Conservation (phyloP, 2,113 vertebrate species). For the Heterotilapia buettikoferi region DNA sequence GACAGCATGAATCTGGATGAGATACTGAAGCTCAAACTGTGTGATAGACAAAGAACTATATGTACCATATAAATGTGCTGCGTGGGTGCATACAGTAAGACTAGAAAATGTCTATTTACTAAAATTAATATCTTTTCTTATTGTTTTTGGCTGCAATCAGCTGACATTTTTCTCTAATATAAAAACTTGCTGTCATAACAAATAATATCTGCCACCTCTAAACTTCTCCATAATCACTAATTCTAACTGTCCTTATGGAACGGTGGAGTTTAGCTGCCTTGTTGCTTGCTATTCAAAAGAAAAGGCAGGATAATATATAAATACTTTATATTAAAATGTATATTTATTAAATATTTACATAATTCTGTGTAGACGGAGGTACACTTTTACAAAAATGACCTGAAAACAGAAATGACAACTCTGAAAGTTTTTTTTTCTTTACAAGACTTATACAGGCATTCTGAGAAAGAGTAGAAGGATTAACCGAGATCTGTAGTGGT, state of each 20-base stretch:
- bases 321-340: background rate
- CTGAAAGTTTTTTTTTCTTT: background rate
- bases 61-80: background rate
- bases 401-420: background rate
- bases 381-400: background rate
- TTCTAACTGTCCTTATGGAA: background rate
- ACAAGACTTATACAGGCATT: background rate
- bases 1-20: background rate
- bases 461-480: background rate
- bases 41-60: background rate
- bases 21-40: background rate
- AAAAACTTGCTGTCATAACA: background rate
- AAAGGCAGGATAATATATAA: background rate
- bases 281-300: background rate
- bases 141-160: background rate
- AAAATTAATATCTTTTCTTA: background rate
- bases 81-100: background rate
- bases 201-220: background rate
- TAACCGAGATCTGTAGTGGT: background rate
- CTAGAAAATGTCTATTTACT: background rate
- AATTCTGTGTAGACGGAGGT: background rate
- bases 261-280: rapidly evolving
- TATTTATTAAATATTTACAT: background rate
- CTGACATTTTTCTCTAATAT: background rate
- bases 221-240: background rate